Base-by-base conservation (phyloP, 1,140 invertebrate species). In the Ostrea denselamellosa region DNA sequence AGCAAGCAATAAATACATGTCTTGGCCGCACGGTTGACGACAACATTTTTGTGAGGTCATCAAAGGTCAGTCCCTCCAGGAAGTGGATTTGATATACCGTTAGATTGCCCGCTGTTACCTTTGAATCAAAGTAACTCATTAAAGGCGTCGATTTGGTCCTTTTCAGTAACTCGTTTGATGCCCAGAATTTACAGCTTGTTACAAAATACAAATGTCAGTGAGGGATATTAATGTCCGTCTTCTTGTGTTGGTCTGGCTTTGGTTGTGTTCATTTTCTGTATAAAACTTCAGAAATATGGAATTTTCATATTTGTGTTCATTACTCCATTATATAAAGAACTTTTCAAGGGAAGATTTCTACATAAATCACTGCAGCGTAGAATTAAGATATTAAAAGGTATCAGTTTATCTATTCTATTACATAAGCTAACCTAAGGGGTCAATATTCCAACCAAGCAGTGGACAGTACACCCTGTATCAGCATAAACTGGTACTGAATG, bases 51-150 rank as follows among this genome's bases (percentile, higher is more conserved):
- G 22, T 17, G 25, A 25, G 68, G 68, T 77, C 68, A 34, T 12
- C 14, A 25, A 10, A 77, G 68, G 68, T 77, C 68, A 28, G 25
- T 77, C 68, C 68, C 68, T 77, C 25, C 68, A 77, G 68, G 68
- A 77, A 77, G 25, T 2, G 25, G 22, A 10, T 77, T 77, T 77
- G 68, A 77, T 34, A 25, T 77, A 77, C 68, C 12, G 68, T 25
- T 34, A 25, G 28, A 77, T 77, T 34, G 28, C 68, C 68, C 28
- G 68, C 68, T 34, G 68, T 77, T 77, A 77, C 68, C 68, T 77
- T 77, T 77, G 68, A 77, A 28, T 77, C 68, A 77, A 34, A 77
- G 68, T 77, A 77, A 34, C 68, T 77, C 68, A 77, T 77, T 77
- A 77, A 34, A 28, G 68, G 68, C 68, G 25, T 28, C 68, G 14